phyloP scores from a whole-genome alignment of 2,888 invertebrate species.

The Drosophila lacicola region DNA sequence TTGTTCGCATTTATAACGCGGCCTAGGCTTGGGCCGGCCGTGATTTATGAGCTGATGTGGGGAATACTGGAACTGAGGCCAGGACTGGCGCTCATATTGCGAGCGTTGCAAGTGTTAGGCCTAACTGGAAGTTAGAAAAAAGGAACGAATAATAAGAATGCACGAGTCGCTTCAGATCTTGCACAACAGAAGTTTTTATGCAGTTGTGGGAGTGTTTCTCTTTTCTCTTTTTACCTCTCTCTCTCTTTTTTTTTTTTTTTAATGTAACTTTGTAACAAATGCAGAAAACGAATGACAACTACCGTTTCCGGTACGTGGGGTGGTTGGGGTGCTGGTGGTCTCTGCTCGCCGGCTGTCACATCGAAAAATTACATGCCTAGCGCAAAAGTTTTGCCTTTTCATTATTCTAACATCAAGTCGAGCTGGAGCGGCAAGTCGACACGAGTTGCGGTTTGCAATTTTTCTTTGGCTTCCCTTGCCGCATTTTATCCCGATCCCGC shows the following conservation, averaged over 20 bases:
- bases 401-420: constrained; percentile 83
- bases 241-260: constrained; percentile 46
- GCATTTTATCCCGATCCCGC: constrained; percentile 1
- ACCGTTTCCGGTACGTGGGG: constrained; percentile 60
- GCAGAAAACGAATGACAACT: constrained; percentile 82
- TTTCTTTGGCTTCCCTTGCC: constrained; percentile 61
- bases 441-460: constrained; percentile 81
- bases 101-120: constrained; percentile 54
- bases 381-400: constrained; percentile 83
- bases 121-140: constrained; percentile 33
- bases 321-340: background rate
- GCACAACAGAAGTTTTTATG: constrained; percentile 69
- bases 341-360: constrained; percentile 81
- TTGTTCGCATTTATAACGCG: constrained; percentile 79
- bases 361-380: constrained; percentile 83
- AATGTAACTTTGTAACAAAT: constrained; percentile 76
- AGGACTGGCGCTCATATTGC: background rate
- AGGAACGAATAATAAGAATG: constrained; percentile 22
- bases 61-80: constrained; percentile 23
- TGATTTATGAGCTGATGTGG: constrained; percentile 75
- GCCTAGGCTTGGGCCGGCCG: constrained; percentile 60
- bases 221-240: constrained; percentile 9
- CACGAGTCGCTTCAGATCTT: constrained; percentile 50
- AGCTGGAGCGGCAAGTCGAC: constrained; percentile 70
- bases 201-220: constrained; percentile 62